phyloP scores from a whole-genome alignment of 2,888 invertebrate species.

The Smittia aterrima region DNA sequence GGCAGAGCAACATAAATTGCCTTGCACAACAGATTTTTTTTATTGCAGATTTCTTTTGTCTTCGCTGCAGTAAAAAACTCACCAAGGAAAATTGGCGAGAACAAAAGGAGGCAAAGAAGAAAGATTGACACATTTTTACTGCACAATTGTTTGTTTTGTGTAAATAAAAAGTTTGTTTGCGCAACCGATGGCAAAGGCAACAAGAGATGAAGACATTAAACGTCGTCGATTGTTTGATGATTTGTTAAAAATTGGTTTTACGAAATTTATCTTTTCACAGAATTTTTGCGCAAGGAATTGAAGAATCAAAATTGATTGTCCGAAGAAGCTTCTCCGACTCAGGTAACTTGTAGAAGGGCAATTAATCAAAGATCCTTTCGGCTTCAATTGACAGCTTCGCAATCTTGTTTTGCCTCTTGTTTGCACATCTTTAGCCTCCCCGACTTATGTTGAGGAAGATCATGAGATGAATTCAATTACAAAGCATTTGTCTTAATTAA shows the following conservation, averaged over 20 bases:
- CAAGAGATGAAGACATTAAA: slow-evolving; percentile 16
- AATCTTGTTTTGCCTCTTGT: background rate
- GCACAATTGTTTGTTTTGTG: slow-evolving; percentile 19
- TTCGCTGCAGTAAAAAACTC: slow-evolving; percentile 25
- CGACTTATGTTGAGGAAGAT: background rate
- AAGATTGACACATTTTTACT: slow-evolving; percentile 26
- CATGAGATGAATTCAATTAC: slow-evolving; percentile 27
- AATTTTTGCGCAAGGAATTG: slow-evolving; percentile 21
- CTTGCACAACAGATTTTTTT: background rate
- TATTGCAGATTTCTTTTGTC: slow-evolving; percentile 14
- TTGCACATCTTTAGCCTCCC: background rate
- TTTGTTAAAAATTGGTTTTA: slow-evolving; percentile 41
- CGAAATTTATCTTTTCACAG: background rate
- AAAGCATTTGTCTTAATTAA: slow-evolving; percentile 11
- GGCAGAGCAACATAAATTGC: background rate
- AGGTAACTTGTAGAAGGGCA: slow-evolving; percentile 5
- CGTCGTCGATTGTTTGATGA: slow-evolving; percentile 34
- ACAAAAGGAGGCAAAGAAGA: background rate
- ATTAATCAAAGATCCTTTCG: slow-evolving; percentile 19
- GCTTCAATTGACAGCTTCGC: background rate
- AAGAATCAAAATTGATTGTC: background rate
- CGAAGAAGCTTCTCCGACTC: background rate
- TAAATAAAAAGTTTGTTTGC: slow-evolving; percentile 22
- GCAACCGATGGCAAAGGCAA: slow-evolving; percentile 34
- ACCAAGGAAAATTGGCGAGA: slow-evolving; percentile 34